Conservation (phyloP, 2,113 vertebrate genomes). For the Polyodon spathula region DNA sequence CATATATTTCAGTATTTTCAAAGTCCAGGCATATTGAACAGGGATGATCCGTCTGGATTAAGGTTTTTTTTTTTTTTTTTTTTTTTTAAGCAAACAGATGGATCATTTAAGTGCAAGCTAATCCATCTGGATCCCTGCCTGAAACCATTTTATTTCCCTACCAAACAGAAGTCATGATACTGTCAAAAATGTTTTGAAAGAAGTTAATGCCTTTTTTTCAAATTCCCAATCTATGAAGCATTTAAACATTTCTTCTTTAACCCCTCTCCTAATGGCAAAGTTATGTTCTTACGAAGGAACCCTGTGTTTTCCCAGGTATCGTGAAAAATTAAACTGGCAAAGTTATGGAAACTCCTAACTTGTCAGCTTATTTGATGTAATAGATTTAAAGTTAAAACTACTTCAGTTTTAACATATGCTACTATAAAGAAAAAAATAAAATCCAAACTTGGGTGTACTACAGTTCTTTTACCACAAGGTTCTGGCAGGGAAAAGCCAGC, state of each 20-base stretch:
- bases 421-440: too few species aligned
- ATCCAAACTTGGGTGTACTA: too few species aligned
- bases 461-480: too few species aligned
- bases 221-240: neutral
- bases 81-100: slow-evolving; percentile 11
- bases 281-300: neutral
- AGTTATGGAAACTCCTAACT: neutral
- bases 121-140: slow-evolving; percentile 12
- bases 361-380: neutral
- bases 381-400: neutral
- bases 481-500: too few species aligned
- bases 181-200: neutral
- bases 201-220: slow-evolving; percentile 3
- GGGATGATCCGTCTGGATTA: slow-evolving; percentile 12
- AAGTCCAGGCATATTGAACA: neutral
- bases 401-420: too few species aligned
- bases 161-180: slow-evolving; percentile 16
- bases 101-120: slow-evolving; percentile 16
- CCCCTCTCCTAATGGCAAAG: neutral
- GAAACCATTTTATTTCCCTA: slow-evolving; percentile 9
- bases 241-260: neutral
- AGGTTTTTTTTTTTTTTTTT: slow-evolving; percentile 6
- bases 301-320: neutral
- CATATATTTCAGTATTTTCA: neutral
- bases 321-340: neutral